Base-by-base conservation (phyloP, 92 coral and sea anemone genomes). In the Phenganax stokvisi region DNA sequence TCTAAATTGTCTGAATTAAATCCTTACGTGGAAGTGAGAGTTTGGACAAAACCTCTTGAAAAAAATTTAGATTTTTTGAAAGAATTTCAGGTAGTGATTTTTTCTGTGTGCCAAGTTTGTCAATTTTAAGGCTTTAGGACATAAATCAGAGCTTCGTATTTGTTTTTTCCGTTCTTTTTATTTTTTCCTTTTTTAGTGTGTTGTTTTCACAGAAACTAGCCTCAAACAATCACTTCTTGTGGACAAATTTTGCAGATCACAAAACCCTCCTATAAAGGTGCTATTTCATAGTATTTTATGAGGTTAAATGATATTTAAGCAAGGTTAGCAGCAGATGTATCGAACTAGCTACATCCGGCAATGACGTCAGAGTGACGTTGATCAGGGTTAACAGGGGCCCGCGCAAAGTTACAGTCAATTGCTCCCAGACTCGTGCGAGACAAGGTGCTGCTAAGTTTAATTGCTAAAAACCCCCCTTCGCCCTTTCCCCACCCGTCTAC, bases 11-110 rank as follows among this genome's bases (percentile, higher is more conserved):
- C 92, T 47, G 98, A 94, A 78, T 85, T 94, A 52, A 94, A 94
- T 82, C 98, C 98, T 0, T 92, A 94, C 85, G 98, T 94, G 12
- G 83, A 87, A n/a, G 92, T 94, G 12, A 85, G 90, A 74, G 87
- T 89, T 64, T 53, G 82, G 83, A 77, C 82, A 80, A 53, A 61
- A 37, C 74, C 87, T 56, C 86, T 94, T 58, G 89, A 84, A 12
- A 82, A 86, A 56, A 76, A 88, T 64, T 79, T 91, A 20, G 84
- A 72, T 70, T 91, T 94, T 66, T 65, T 94, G 59, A 85, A 85
- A 31, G 92, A 89, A 68, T 94, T 88, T 56, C 98, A 94, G 97
- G 98, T 91, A 76, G 28, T 28, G 30, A 20, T 60, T 25, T 56
- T 8, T 31, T 57, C 10, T 17, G 29, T 79, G 47, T 37, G 47